Percentiles rank a stretch among this genome's conserved stretches.
phyloP scores from a whole-genome alignment of 2,888 invertebrate species.

The Melanchra persicariae region DNA sequence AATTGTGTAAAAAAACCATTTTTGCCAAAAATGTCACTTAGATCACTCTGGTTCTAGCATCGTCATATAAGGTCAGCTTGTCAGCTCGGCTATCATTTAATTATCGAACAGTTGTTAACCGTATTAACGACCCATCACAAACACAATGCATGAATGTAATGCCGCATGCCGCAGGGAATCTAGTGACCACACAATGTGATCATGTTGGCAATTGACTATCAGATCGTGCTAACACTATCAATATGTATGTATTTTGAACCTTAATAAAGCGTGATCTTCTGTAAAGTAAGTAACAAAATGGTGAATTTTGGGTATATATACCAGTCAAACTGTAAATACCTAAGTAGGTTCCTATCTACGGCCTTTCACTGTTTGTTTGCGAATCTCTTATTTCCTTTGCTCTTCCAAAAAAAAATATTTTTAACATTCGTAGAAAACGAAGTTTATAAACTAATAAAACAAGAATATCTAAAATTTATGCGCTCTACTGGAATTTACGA shows the following conservation, averaged over 20 bases:
- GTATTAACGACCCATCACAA: slow-evolving; percentile 29
- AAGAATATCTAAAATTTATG: slow-evolving; percentile 31
- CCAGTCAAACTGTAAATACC: too few species aligned
- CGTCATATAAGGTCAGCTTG: slow-evolving; percentile 1
- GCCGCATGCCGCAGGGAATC: not conserved
- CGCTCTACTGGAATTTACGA: slow-evolving; percentile 24
- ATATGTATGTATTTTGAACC: not conserved
- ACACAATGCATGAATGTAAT: slow-evolving; percentile 30
- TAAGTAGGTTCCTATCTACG: too few species aligned
- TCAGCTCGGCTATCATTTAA: slow-evolving; percentile 20
- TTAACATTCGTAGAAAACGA: slow-evolving; percentile 5
- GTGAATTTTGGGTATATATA: too few species aligned
- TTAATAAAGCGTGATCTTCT: too few species aligned
- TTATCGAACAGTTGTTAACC: slow-evolving; percentile 26
- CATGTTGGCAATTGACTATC: not conserved
- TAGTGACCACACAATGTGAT: slow-evolving; percentile 6
- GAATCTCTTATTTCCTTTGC: too few species aligned
- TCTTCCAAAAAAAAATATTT: not conserved
- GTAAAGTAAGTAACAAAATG: too few species aligned
- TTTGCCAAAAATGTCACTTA: too few species aligned
- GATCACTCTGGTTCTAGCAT: too few species aligned
- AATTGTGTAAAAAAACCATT: too few species aligned
- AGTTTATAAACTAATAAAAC: slow-evolving; percentile 22
- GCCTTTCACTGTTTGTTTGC: too few species aligned
- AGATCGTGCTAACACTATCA: not conserved